Evolutionary conservation across 2,113 vertebrate genomes (phyloP).

Genomic region (Tauraco erythrolophus): DNA sequence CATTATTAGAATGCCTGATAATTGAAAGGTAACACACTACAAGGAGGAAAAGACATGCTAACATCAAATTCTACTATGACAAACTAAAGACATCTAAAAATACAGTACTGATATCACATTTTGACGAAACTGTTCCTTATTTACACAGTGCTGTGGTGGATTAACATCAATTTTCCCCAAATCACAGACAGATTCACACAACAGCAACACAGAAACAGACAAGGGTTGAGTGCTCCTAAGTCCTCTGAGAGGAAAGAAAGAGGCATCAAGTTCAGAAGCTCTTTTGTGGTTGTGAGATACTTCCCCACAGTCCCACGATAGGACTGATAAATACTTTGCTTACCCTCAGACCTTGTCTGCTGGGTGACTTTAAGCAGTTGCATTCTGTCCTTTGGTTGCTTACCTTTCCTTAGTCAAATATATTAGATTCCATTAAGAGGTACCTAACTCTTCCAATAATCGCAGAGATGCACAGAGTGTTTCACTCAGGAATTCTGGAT

Average conservation of each 20-base stretch:
- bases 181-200: background rate
- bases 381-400: background rate
- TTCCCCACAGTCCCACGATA: background rate
- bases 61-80: background rate
- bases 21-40: background rate
- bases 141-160: background rate
- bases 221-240: background rate
- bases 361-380: background rate
- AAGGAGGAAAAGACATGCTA: background rate
- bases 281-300: background rate
- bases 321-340: background rate
- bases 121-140: background rate
- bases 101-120: background rate
- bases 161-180: background rate
- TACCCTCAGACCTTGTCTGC: background rate
- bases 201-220: background rate
- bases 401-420: background rate
- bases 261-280: background rate
- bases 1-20: background rate
- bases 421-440: background rate
- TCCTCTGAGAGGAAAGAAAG: background rate
- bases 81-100: background rate
- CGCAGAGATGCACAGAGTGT: background rate
- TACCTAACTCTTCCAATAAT: background rate
- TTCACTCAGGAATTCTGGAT: background rate